Percentiles rank a stretch among this genome's conserved stretches.
phyloP scores from a whole-genome alignment of 2,797 vertebrate genomes.

The Simalia tracyae region DNA sequence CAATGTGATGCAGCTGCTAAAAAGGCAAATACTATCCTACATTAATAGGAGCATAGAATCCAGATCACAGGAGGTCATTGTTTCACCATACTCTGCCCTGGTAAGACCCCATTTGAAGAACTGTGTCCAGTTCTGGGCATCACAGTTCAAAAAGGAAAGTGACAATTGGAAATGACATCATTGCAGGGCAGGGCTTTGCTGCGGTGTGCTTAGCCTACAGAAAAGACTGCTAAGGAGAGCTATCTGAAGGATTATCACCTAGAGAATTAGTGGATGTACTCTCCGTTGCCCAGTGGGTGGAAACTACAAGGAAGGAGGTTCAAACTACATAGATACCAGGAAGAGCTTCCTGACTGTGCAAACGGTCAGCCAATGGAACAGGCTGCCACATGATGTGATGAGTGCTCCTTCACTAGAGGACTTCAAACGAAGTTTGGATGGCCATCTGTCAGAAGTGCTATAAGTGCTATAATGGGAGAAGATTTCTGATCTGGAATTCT shows the following conservation, averaged over 20 bases:
- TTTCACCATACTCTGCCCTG: too few relatives aligned
- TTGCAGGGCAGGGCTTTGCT: too few relatives aligned
- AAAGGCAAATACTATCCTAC: background rate
- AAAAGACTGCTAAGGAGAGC: too few relatives aligned
- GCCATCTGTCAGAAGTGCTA: background rate
- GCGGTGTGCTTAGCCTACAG: too few relatives aligned
- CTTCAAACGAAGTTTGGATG: background rate
- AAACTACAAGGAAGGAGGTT: too few relatives aligned
- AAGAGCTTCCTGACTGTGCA: too few relatives aligned
- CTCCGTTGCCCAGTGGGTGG: too few relatives aligned
- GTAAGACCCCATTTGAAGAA: background rate
- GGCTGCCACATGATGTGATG: background rate
- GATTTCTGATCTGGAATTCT: background rate
- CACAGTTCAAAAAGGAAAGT: background rate
- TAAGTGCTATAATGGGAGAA: background rate
- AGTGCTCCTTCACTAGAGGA: background rate
- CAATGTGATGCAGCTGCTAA: background rate
- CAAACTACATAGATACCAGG: too few relatives aligned
- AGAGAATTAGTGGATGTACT: too few relatives aligned
- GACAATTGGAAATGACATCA: background rate
- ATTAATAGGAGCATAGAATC: background rate
- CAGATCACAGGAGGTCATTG: background rate
- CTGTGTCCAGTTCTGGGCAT: background rate
- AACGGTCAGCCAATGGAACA: too few relatives aligned
- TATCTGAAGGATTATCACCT: too few relatives aligned